Base-by-base conservation (phyloP, 2,113 vertebrate species). In the Psephotus haematonotus region DNA sequence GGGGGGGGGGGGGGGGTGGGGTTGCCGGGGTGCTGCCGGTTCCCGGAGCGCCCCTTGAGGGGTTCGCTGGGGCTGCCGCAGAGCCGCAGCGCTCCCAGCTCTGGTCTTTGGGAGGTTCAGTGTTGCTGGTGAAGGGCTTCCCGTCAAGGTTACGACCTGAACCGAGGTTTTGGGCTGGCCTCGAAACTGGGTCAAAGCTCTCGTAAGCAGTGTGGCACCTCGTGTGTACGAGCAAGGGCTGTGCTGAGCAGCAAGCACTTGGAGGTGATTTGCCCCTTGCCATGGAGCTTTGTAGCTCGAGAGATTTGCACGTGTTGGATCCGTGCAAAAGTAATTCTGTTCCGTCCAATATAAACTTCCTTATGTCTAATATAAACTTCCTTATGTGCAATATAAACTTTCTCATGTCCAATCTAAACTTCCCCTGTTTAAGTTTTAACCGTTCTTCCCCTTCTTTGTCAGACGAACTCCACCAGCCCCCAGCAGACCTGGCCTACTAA, bases 221-320 rank as follows among this genome's bases (percentile, higher is more conserved):
- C 3, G 4, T 8, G 27, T 1, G 0, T 39, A 2, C 18, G 14
- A 29, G 41, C 15, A 8, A 53, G 70, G 9, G n/a, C 3, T 71
- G 28, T 39, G 28, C 43, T 49, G n/a, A 10, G n/a, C 37, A 63
- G 39, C 13, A 5, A 16, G 43, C n/a, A 52, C 16, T 39, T 25
- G 35, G 29, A 39, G 49, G 4, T 24, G 11, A 37, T 69, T 69
- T 67, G 3, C 7, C 3, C 6, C 25, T 77, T 57, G 49, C 24
- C 8, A 16, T 28, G 33, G 55, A 9, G 18, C 7, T 16, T 67
- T 84, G 28, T 43, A 20, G 4, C 62, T 80, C 4, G 39, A 39
- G 20, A 35, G 28, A 12, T 28, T 46, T 69, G 29, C 10, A 5
- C 0, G 2, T 24, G 9, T 67, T 2, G 0, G 18, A 18, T 75